Base-by-base conservation (phyloP, 2,797 vertebrate genomes). In the Rhyacichthys aspro region DNA sequence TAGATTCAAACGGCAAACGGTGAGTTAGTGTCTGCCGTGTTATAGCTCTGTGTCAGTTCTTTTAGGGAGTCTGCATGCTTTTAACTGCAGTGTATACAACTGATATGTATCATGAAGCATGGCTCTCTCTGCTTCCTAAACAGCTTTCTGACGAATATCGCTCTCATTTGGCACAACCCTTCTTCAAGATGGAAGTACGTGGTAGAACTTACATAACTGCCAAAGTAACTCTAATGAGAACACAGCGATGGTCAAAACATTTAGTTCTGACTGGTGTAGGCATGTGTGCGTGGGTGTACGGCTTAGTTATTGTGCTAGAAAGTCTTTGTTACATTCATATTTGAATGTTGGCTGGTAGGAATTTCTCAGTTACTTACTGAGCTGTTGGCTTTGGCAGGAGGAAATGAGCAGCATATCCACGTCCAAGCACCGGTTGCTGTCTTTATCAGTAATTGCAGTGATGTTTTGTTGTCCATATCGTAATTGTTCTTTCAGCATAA, bases 271-370 rank as follows among this genome's bases (percentile, higher is more conserved):
- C 56, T 66, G 57, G 57, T 61, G 78, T 56, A 45, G 67, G 66
- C 15, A 45, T 46, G 57, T 52, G 37, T 57, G 63, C 18, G 78
- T 62, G 67, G 59, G 79, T 7, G 69, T 49, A 11, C n/a, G 58
- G 59, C 38, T 67, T 55, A 60, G 69, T 70, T 69, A 39, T 37
- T 59, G 62, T 57, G 52, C 43, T 10, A 8, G 42, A 55, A 61
- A 76, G 37, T 59, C 63, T 71, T 78, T 81, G 63, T 70, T 78
- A 57, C 55, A 52, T 72, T 78, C 59, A 57, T 28, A 70, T 55
- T 63, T 63, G 43, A 42, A 59, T 46, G 63, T 32, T 47, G 45
- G 52, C 56, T 45, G 23, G 42, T 18, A 11, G 36, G 34, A 49
- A 67, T 74, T 72, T 46, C 38, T 74, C 11, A 15, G 16, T 67